A percentile compares a stretch with the other conserved stretches of the same genome.
These are phyloP conservation scores for Sesia apiformis DNA, from an alignment of 2,888 invertebrate genomes.

Conservation along the genomic window DNA sequence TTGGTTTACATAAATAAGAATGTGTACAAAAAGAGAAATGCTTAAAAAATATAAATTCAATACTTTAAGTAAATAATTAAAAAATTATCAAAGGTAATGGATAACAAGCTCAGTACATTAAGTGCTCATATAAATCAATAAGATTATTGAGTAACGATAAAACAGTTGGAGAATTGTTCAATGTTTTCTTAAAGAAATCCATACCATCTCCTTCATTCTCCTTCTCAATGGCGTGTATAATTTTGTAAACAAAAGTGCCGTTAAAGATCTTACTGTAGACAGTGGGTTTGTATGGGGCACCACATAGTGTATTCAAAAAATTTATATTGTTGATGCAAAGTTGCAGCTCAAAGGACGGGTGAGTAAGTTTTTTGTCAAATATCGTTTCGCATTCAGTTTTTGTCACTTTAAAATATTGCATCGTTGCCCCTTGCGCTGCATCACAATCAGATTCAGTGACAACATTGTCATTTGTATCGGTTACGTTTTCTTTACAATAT, in stretches of 20 bases:
- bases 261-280: conserved; percentile 22
- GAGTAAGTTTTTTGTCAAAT: conserved; percentile 12
- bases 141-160: conserved; percentile 2
- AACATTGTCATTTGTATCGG: conserved; percentile 1
- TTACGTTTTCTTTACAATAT: not conserved
- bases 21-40: too few species aligned
- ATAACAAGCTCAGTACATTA: too few species aligned
- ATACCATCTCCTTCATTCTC: not conserved
- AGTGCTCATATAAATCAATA: conserved; percentile 2
- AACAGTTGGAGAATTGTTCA: conserved; percentile 5
- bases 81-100: too few species aligned
- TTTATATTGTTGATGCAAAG: conserved; percentile 27
- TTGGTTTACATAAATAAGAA: too few species aligned
- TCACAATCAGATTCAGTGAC: conserved; percentile 12
- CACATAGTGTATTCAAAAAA: conserved; percentile 30
- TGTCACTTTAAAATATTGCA: conserved; percentile 11
- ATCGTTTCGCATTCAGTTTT: conserved; percentile 8
- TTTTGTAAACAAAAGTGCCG: conserved; percentile 25
- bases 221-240: conserved; percentile 9
- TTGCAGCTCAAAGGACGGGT: conserved; percentile 23
- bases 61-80: too few species aligned
- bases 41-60: too few species aligned
- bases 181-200: conserved; percentile 2
- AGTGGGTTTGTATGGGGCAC: conserved; percentile 15
- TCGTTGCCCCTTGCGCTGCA: conserved; percentile 8